Conservation (phyloP, 1,140 invertebrate species). For the Daktulosphaira vitifoliae region DNA sequence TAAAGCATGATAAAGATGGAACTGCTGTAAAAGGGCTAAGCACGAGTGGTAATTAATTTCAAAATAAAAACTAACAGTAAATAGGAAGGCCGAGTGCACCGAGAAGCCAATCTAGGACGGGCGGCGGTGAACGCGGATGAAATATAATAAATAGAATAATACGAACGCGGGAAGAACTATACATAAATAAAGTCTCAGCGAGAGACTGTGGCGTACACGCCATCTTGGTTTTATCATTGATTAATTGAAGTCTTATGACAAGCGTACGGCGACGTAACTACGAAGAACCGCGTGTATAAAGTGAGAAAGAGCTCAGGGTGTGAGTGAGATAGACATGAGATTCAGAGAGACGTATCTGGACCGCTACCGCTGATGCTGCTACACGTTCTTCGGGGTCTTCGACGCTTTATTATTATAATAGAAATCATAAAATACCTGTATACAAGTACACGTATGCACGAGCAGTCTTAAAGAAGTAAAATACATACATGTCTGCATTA, state of each 20-base stretch:
- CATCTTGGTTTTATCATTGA: constrained; percentile 33
- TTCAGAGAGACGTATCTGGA: constrained; percentile 2
- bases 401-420: too few species aligned
- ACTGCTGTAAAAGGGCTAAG: too few species aligned
- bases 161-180: background rate
- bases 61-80: too few species aligned
- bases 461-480: too few species aligned
- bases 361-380: background rate
- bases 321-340: background rate
- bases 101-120: background rate
- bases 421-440: too few species aligned
- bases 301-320: background rate
- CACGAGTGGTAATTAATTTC: too few species aligned
- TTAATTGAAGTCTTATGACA: constrained; percentile 32
- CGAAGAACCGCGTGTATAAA: too few species aligned
- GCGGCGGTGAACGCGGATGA: background rate
- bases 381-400: constrained; percentile 4
- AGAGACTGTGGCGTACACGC: constrained; percentile 2
- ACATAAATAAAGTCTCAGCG: too few species aligned
- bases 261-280: constrained; percentile 6
- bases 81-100: too few species aligned
- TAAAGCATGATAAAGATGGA: too few species aligned
- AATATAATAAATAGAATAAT: background rate
- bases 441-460: too few species aligned
- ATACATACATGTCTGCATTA: background rate